phyloP scores from a whole-genome alignment of 1,140 invertebrate genomes.

The Alviniconcha marisindica region DNA sequence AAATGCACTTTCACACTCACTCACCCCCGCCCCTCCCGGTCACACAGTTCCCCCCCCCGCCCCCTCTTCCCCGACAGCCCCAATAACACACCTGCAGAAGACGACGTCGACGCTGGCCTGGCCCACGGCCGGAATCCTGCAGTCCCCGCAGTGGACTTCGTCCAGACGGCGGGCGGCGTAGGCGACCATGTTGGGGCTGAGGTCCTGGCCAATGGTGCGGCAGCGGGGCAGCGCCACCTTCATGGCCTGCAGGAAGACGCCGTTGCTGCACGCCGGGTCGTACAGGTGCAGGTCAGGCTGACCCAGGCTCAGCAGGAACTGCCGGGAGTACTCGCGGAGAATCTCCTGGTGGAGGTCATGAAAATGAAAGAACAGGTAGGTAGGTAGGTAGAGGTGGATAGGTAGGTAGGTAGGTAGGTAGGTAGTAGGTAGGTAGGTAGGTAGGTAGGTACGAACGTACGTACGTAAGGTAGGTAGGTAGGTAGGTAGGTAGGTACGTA shows the following conservation, averaged over 20 bases:
- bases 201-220: slow-evolving; percentile 56
- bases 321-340: slow-evolving; percentile 51
- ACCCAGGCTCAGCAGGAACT: slow-evolving; percentile 53
- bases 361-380: too few species aligned
- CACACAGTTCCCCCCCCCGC: neutral
- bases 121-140: neutral
- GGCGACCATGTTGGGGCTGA: slow-evolving; percentile 56
- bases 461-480: too few species aligned
- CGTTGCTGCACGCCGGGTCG: slow-evolving; percentile 60
- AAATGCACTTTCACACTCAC: too few species aligned
- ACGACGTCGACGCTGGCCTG: slow-evolving; percentile 12
- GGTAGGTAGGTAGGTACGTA: too few species aligned
- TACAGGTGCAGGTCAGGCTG: slow-evolving; percentile 50
- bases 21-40: too few species aligned
- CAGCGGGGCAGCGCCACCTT: slow-evolving; percentile 45
- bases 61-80: too few species aligned
- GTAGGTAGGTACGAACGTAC: too few species aligned
- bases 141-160: slow-evolving; percentile 56
- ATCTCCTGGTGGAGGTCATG: too few species aligned
- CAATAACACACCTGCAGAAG: slow-evolving; percentile 39
- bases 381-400: too few species aligned
- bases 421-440: too few species aligned
- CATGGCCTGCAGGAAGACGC: slow-evolving; percentile 59
- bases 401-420: too few species aligned
- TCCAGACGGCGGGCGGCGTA: slow-evolving; percentile 58